These are phyloP conservation scores for Hyphantria cunea DNA, from an alignment of 1,140 invertebrate genomes.

Conservation along the genomic window DNA sequence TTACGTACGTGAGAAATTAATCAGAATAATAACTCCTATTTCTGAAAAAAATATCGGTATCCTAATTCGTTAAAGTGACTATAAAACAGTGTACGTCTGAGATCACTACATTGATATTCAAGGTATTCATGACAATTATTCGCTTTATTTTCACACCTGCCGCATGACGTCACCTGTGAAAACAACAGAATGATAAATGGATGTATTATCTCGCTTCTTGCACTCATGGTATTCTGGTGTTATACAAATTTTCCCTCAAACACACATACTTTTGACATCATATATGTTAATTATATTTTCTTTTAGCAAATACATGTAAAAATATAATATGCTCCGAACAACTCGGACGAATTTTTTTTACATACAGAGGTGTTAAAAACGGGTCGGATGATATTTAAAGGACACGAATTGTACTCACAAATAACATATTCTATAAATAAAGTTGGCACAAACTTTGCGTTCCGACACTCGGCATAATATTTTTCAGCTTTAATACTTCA, in stretches of 20 bases:
- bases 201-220: constrained; percentile 7
- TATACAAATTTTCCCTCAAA: constrained; percentile 17
- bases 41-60: too few relatives aligned
- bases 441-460: constrained; percentile 7
- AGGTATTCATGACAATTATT: background rate
- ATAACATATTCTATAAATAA: constrained; percentile 16
- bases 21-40: too few relatives aligned
- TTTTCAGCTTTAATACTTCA: background rate
- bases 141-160: constrained; percentile 9
- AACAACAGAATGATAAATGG: constrained; percentile 2
- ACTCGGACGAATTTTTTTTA: constrained; percentile 7
- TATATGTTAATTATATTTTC: too few relatives aligned
- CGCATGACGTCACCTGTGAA: constrained; percentile 13
- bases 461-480: constrained; percentile 1
- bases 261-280: too few relatives aligned
- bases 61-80: too few relatives aligned
- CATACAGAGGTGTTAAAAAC: constrained; percentile 1
- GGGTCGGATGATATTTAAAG: constrained; percentile 7
- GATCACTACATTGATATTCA: too few relatives aligned
- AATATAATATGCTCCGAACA: constrained; percentile 5
- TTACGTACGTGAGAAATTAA: too few relatives aligned
- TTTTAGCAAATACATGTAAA: too few relatives aligned
- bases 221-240: constrained; percentile 8
- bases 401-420: constrained; percentile 18
- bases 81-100: too few relatives aligned